A percentile compares a stretch with the other conserved stretches of the same genome.
Conservation (phyloP, 2,113 vertebrate genomes). For the Nesospiza acunhae region DNA sequence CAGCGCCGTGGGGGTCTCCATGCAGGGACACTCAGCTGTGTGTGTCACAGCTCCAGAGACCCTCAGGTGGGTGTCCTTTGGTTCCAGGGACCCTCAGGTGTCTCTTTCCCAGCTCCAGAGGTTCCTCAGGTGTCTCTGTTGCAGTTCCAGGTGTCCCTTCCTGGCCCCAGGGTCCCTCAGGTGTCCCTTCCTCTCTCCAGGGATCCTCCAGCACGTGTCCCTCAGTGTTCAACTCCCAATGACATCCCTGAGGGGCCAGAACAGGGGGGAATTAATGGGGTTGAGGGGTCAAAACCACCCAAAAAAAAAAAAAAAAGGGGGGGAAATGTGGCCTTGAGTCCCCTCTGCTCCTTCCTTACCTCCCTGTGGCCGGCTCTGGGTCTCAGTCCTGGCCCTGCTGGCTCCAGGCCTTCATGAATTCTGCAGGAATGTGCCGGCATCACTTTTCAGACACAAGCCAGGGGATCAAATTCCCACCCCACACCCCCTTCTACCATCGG, state of each 20-base stretch:
- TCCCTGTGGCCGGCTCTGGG: fast-evolving
- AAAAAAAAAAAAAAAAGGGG: too few relatives aligned
- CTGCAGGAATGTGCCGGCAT: background rate
- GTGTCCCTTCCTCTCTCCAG: too few relatives aligned
- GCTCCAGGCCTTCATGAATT: constrained; percentile 47
- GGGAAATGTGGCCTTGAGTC: fast-evolving
- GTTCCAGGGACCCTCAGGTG: too few relatives aligned
- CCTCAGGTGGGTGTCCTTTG: background rate
- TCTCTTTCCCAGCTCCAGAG: too few relatives aligned
- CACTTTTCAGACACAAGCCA: constrained; percentile 42
- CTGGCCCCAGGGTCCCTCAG: too few relatives aligned
- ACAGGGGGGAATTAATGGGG: fast-evolving
- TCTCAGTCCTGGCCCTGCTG: background rate
- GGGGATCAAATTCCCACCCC: constrained; percentile 32
- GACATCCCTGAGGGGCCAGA: background rate
- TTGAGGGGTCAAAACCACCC: background rate
- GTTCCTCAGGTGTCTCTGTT: background rate
- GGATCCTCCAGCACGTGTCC: fast-evolving
- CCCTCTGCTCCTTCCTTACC: background rate
- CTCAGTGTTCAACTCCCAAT: fast-evolving
- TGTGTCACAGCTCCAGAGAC: background rate
- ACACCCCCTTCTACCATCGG: fast-evolving
- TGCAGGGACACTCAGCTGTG: background rate
- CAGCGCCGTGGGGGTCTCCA: constrained; percentile 75
- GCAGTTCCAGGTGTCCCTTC: too few relatives aligned